Evolutionary conservation across 2,797 vertebrate genomes (phyloP).

Genomic region (Selene dorsalis): DNA sequence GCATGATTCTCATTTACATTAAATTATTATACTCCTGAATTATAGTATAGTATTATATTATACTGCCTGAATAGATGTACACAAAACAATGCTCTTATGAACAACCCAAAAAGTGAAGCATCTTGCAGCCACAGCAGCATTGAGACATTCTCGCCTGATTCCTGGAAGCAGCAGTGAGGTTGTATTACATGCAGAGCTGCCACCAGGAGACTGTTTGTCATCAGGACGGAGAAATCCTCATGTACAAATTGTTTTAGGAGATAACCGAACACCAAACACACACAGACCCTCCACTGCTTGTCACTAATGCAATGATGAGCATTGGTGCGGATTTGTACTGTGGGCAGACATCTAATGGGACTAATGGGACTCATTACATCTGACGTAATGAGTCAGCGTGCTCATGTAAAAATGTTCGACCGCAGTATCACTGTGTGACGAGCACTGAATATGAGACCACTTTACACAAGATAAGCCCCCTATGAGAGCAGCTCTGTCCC

Average conservation of each 20-base stretch:
- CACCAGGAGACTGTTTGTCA: not conserved
- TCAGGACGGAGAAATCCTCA: not conserved
- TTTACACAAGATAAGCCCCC: conserved; percentile 24
- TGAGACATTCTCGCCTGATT: not conserved
- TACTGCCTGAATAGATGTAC: not conserved
- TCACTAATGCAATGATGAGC: not conserved
- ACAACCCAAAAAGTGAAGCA: not conserved
- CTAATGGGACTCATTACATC: conserved; percentile 18
- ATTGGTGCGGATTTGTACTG: not conserved
- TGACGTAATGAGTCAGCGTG: conserved; percentile 5
- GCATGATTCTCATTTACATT: not conserved
- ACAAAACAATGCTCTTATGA: not conserved
- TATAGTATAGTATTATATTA: too few relatives aligned
- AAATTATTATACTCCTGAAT: not conserved
- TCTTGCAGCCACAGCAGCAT: not conserved
- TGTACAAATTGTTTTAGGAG: not conserved
- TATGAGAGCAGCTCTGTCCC: conserved; percentile 8
- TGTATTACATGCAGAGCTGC: not conserved
- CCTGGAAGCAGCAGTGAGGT: not conserved
- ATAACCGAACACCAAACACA: not conserved
- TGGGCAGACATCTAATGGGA: not conserved
- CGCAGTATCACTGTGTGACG: conserved; percentile 8
- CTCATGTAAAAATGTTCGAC: conserved; percentile 3
- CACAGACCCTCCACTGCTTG: conserved; percentile 2
- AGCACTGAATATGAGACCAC: conserved; percentile 4